A percentile compares a stretch with the other conserved stretches of the same genome.
Evolutionary conservation across 1,140 invertebrate species (phyloP).

Genomic region (Phthorimaea operculella): DNA sequence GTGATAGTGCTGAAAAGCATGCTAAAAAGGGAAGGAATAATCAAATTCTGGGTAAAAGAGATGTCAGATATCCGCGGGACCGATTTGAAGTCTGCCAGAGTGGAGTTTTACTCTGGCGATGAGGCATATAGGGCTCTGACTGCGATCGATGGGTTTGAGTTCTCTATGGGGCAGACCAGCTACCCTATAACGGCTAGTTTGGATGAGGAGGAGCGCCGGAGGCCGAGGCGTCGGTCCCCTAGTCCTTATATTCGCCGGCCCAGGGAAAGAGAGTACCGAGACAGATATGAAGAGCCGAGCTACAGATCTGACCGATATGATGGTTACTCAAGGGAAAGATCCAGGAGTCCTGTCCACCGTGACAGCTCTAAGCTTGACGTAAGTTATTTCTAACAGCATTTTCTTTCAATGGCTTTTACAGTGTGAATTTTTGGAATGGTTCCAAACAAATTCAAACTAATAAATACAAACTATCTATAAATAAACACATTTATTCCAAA

Average conservation of each 20-base stretch:
- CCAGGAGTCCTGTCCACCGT: neutral
- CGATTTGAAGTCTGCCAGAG: neutral
- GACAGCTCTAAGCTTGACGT: conserved; percentile 7
- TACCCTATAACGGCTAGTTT: neutral
- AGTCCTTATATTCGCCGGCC: neutral
- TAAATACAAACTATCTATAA: too few relatives aligned
- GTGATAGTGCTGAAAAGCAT: neutral
- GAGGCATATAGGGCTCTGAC: neutral
- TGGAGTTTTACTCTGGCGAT: neutral
- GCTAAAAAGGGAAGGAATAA: neutral
- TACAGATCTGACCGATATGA: neutral
- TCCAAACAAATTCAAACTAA: too few relatives aligned
- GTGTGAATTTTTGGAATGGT: too few relatives aligned
- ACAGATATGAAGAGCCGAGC: neutral
- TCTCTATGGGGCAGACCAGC: neutral
- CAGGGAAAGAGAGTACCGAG: neutral
- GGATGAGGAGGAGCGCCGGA: neutral
- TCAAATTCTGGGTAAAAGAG: neutral
- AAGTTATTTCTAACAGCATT: conserved; percentile 4
- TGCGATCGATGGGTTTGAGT: neutral
- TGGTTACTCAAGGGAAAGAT: conserved; percentile 1
- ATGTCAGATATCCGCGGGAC: neutral
- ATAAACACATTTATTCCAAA: too few relatives aligned
- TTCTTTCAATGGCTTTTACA: too few relatives aligned
- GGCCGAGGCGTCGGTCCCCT: neutral